Evolutionary conservation across 2,797 vertebrate species (phyloP), one percentile per base, ranked within the genome.

Genomic region (Myotis planiceps): DNA sequence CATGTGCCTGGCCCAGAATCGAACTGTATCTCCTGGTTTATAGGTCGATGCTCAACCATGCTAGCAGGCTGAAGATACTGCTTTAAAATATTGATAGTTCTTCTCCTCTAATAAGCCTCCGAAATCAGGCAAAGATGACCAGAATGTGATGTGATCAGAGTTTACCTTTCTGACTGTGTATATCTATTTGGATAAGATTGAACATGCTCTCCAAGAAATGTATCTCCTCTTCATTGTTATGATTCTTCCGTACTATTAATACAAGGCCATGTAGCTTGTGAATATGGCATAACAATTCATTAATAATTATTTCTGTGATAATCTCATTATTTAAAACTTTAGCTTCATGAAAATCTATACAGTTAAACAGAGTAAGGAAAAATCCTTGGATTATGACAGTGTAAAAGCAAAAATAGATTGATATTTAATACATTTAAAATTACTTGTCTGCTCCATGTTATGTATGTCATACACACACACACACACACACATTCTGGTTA

Each of bases 401-500:
- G 19, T 60, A 78, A 84, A 93, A 94, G 83, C 51, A 87, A 95
- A 93, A 82, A 15, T 49, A 79, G 3, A 51, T 37, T 94, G 55
- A 66, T 94, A 87, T 76, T 78, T 68, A 82, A 93, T 58, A 71
- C 68, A 68, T 81, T 94, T 93, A 65, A 94, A 95, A 92, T 86
- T 72, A 58, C 51, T 88, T 85, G 39, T 75, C 92, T 65, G 23
- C n/a, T 92, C 10, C 60, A 69, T 39, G 82, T 16, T 81, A 47
- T 51, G 60, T 15, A 60, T 19, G 14, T 92, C 76, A 58, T 10
- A 58, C 53, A 55, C 53, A 55, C 53, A 55, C 53, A 25, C 23
- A 58, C 55, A 27, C 55, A 58, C 55, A 58, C 55, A 58, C 25
- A 90, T n/a, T 3, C 3, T 49, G 2, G 65, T 39, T 29, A 3